Conservation (phyloP, 2,888 invertebrate genomes). For the Cepaea hortensis region DNA sequence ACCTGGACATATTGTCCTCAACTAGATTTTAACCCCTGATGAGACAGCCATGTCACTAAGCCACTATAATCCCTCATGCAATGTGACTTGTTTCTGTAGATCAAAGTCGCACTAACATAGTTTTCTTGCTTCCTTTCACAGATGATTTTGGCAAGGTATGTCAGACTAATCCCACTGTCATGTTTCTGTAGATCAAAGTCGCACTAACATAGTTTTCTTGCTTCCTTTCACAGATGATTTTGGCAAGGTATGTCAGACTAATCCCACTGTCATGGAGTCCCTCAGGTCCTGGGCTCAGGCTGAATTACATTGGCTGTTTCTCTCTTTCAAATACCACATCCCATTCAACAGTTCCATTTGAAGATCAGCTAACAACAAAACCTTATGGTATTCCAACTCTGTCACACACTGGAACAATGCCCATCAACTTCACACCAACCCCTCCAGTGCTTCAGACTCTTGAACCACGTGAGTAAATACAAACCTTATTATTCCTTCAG, state of each 20-base stretch:
- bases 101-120: no score
- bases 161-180: slow-evolving; percentile 61
- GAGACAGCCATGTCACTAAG: no score
- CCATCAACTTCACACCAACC: slow-evolving; percentile 10
- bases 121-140: neutral
- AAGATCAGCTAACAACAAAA: slow-evolving; percentile 24
- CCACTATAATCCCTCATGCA: no score
- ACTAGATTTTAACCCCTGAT: no score
- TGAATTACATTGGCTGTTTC: slow-evolving; percentile 65
- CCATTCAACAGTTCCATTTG: slow-evolving; percentile 48
- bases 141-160: slow-evolving; percentile 57
- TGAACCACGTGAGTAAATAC: slow-evolving; percentile 18
- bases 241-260: slow-evolving; percentile 63
- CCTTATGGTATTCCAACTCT: slow-evolving; percentile 28
- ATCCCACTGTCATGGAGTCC: slow-evolving; percentile 60
- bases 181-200: neutral
- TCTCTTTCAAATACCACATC: slow-evolving; percentile 49
- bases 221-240: slow-evolving; percentile 8
- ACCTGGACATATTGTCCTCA: no score
- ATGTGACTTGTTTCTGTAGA: neutral
- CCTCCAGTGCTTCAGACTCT: slow-evolving; percentile 13
- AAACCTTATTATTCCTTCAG: neutral
- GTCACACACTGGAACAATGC: neutral
- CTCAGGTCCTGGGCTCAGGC: slow-evolving; percentile 58
- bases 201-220: neutral